Percentiles rank a stretch among this genome's conserved stretches.
phyloP scores from a whole-genome alignment of 2,797 vertebrate genomes.

The Tamandua tetradactyla region DNA sequence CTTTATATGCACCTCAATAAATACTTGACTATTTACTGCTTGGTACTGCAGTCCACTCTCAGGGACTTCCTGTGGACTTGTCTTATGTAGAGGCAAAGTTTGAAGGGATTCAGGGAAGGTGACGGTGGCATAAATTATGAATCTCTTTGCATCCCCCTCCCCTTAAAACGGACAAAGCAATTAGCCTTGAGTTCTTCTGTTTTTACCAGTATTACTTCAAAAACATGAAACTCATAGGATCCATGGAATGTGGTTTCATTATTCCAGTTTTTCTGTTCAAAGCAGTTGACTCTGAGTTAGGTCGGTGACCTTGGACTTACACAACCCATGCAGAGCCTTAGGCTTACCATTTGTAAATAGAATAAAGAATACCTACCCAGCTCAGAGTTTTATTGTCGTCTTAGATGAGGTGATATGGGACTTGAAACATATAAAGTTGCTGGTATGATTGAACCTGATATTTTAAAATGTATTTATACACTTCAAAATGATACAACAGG shows the following conservation, averaged over 20 bases:
- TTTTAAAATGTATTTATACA: background rate
- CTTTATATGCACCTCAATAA: no score
- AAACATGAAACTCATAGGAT: background rate
- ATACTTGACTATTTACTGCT: no score
- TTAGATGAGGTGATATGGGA: background rate
- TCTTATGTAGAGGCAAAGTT: background rate
- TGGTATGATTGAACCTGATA: background rate
- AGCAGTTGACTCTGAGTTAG: background rate
- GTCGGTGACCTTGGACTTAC: background rate
- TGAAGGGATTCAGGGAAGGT: background rate
- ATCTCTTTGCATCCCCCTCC: background rate
- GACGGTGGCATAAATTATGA: background rate
- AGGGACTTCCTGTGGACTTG: background rate
- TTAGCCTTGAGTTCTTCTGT: background rate
- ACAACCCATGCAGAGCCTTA: background rate
- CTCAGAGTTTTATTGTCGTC: background rate
- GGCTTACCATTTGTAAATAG: background rate
- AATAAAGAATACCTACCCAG: background rate
- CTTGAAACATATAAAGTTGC: background rate
- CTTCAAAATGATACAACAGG: constrained; percentile 23
- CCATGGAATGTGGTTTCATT: background rate
- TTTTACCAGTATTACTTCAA: background rate
- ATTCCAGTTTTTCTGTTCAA: background rate
- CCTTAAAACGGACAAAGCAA: background rate
- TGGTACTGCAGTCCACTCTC: rapidly evolving